Conservation (phyloP, 2,888 invertebrate species). For the Parapristionchus giblindavisi region DNA sequence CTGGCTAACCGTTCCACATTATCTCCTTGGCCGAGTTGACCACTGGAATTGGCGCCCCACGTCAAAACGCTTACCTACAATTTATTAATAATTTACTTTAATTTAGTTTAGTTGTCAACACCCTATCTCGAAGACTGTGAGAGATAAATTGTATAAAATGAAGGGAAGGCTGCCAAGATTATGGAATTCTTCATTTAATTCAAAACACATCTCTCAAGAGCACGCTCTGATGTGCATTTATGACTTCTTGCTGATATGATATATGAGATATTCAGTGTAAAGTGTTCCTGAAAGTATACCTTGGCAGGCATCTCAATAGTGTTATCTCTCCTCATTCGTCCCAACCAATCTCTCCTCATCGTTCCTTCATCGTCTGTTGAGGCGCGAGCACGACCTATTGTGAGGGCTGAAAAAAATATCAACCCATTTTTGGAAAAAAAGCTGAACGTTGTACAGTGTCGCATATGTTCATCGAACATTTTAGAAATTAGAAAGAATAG, state of each 20-base stretch:
- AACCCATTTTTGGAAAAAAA: not conserved
- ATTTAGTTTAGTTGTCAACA: too few species aligned
- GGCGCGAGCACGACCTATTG: not conserved
- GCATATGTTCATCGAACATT: not conserved
- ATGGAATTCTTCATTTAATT: too few species aligned
- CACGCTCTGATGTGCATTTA: too few species aligned
- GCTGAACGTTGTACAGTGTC: not conserved
- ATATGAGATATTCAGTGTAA: too few species aligned
- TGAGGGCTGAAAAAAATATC: not conserved
- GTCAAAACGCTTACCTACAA: conserved; percentile 11
- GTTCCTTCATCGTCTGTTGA: not conserved
- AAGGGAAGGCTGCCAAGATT: too few species aligned
- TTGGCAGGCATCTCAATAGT: not conserved
- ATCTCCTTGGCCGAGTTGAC: conserved; percentile 36
- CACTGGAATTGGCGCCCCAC: conserved; percentile 30
- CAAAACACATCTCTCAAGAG: too few species aligned
- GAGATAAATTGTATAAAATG: too few species aligned
- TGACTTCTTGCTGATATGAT: too few species aligned
- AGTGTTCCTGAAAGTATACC: not conserved
- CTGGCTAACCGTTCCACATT: conserved; percentile 18
- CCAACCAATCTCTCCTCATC: conserved; percentile 9
- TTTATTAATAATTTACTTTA: too few species aligned
- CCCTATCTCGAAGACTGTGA: too few species aligned
- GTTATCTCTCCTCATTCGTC: conserved; percentile 14
- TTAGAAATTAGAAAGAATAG: too few species aligned